A percentile compares a stretch with the other conserved stretches of the same genome.
Conservation (phyloP, 2,113 vertebrate species). For the Phodopus roborovskii region DNA sequence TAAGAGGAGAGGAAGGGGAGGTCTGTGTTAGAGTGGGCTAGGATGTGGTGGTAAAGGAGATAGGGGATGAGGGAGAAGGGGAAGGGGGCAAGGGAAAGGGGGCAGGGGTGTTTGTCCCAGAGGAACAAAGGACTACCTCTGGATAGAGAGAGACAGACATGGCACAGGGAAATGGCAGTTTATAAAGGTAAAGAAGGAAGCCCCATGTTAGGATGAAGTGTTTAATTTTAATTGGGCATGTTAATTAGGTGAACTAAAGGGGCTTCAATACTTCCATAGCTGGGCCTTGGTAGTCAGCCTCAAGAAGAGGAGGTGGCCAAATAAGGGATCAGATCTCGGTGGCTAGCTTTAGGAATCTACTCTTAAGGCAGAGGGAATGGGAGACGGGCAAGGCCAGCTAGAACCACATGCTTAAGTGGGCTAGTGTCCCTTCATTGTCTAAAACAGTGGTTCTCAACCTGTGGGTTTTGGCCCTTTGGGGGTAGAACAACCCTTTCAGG, state of each 20-base stretch:
- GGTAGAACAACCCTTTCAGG: neutral
- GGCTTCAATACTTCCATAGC: neutral
- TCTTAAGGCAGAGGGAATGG: neutral
- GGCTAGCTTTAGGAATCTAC: neutral
- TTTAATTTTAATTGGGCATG: neutral
- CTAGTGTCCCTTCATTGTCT: neutral
- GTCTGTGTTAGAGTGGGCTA: neutral
- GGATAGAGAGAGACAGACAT: neutral
- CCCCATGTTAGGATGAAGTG: neutral
- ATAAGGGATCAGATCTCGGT: neutral
- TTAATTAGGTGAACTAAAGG: neutral
- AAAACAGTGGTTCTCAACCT: neutral
- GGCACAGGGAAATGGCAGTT: neutral
- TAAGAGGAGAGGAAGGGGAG: neutral
- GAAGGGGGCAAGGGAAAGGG: neutral
- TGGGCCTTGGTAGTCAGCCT: neutral
- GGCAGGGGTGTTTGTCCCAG: neutral
- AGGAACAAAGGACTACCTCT: neutral
- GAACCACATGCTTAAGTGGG: neutral
- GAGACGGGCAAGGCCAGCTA: neutral
- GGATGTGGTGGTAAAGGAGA: neutral
- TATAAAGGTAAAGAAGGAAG: neutral
- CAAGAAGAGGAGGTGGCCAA: neutral
- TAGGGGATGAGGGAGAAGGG: neutral
- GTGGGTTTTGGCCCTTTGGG: neutral